Evolutionary conservation across 2,888 invertebrate genomes (phyloP), one percentile per base, ranked within the genome.

Genomic region (Helleia helle): DNA sequence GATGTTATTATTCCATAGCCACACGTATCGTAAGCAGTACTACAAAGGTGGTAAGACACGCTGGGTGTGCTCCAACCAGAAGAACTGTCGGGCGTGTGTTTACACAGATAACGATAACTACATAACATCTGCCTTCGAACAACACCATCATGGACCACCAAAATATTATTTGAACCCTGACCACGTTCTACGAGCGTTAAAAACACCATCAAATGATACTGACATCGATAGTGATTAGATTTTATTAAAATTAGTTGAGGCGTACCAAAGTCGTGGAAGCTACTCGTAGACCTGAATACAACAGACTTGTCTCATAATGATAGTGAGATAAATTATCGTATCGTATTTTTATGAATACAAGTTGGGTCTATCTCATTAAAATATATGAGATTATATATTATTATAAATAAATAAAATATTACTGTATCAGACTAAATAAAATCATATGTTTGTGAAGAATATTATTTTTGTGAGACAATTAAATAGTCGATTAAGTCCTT

Each of bases 61-160:
- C 13, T 84, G 83, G 83, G 69, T 75, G 1, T 84, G 84, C 41
- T 81, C 84, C 7, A 83, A 73, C 0, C 43, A 60, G 40, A 83
- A 81, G 53, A 80, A 75, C 51, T 84, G 84, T 49, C 63, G 65
- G 2, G 81, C 65, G 0, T 64, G 58, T 40, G 69, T 84, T 3
- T 80, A 76, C 46, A 84, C 83, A 0, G 67, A 74, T 29, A 44
- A 39, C 4, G 55, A 61, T 12, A 76, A 80, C 44, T 53, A 46
- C 2, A 72, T 83, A 38, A 65, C 62, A 1, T 67, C 76, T 1
- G 59, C 61, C 0, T 67, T 52, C 31, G 71, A 75, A 30, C 65
- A 71, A 1, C 84, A 84, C 40, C 56, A 55, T 5, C 84, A 84
- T 43, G 57, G 65, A 13, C 83, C 83, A 0, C 84, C 83, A 0